Evolutionary conservation across 2,888 invertebrate species (phyloP), one percentile per base, ranked within the genome.

Genomic region (Temnothorax rugatulus): DNA sequence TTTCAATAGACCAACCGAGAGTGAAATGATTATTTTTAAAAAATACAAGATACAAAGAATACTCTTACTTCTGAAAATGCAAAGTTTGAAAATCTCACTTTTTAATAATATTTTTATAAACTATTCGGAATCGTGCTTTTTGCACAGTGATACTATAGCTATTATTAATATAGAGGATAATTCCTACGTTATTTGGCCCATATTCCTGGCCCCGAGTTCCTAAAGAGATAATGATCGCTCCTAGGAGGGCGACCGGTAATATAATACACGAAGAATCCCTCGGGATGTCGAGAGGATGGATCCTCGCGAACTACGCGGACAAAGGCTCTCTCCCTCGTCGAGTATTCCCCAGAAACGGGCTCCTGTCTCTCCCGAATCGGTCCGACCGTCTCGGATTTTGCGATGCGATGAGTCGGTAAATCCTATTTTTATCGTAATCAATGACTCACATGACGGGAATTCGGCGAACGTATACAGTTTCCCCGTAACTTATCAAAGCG

Each of bases 221-320:
- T 91, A 92, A 94, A 93, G 91, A 93, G 93, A 94, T 94, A 93
- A 94, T 92, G 92, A 93, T 94, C 93, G 91, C 89, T 91, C 89
- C 87, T 91, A 83, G 84, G 91, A 89, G 89, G 91, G 90, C 88
- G 87, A 90, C 88, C 82, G 88, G 91, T 89, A 92, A 92, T 88
- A 92, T 92, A 93, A 94, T 94, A 92, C 91, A 89, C 88, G 90
- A 90, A 88, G 90, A 91, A 92, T 94, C 94, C 91, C 94, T 86
- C 54, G 93, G 90, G 94, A 93, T 86, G 50, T 41, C 9, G 75
- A 88, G 85, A 84, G 88, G 77, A 90, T 82, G 84, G 76, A 90
- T 91, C 88, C 88, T 90, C 85, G 89, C 84, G 84, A 86, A 63
- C 82, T 85, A 82, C 88, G 82, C 82, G 91, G 89, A 92, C 92